Base-by-base conservation (phyloP, 2,797 vertebrate species). In the Paratrypauchen microcephalus region DNA sequence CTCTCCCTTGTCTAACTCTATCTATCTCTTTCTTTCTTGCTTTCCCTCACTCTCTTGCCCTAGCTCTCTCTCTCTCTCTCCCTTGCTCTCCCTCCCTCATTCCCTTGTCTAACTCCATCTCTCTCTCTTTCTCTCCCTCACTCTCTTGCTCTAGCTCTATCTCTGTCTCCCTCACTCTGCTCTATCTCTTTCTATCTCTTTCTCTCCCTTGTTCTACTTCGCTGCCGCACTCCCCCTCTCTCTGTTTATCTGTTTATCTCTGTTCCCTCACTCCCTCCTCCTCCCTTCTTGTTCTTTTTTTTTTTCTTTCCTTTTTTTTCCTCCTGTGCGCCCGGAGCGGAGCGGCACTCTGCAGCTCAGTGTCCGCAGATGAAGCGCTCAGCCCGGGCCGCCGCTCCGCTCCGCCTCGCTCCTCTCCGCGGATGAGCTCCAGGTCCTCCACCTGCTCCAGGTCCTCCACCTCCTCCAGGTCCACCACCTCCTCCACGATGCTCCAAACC, bases 401-500 rank as follows among this genome's bases (percentile, higher is more conserved):
- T 5, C 58, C 2, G 13, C 12, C 19, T 39, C 18, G 1, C 30
- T n/a, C 0, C 18, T 11, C 2, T 7, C 21, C 21, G 9, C 52
- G 9, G 21, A 13, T 41, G 39, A 41, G 36, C 36, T 2, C 36
- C 52, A 23, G 52, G 3, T 9, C 18, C 32, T 32, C 32, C 15
- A 5, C 30, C 4, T 30, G 3, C 30, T 36, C 13, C 15, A 2
- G 2, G 28, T 28, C 56, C 30, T 32, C 30, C n/a, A 5, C 30
- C 4, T 30, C 30, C 30, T 36, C 13, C 15, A 2, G 2, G 28
- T 28, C 28, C 28, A 4, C 4, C 28, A 5, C 28, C 58, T 39
- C 36, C 70, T 48, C 56, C 87, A 85, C 70, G 1, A 92, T 93
- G 93, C 75, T 78, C 72, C 79, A 69, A 58, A 23, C 18, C 41